Evolutionary conservation across 1,140 invertebrate species (phyloP).

Genomic region (Calephelis nemesis): DNA sequence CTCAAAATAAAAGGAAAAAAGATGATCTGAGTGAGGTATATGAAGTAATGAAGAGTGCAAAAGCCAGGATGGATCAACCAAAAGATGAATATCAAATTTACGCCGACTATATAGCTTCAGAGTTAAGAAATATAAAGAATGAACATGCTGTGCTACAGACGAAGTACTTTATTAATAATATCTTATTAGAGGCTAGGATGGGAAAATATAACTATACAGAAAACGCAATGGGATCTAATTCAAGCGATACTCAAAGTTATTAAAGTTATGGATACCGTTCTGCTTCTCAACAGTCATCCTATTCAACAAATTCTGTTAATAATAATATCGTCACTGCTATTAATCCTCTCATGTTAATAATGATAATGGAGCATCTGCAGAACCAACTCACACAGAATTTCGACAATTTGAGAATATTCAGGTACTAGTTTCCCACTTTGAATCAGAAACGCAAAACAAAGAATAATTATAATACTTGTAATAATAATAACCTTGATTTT

Average conservation of each 20-base stretch:
- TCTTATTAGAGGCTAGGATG: constrained; percentile 1
- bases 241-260: not conserved
- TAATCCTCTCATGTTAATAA: not conserved
- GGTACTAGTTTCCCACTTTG: not conserved
- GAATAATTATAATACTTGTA: too few species aligned
- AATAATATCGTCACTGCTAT: not conserved
- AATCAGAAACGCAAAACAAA: too few species aligned
- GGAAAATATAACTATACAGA: not conserved
- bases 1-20: too few species aligned
- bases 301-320: not conserved
- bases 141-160: too few species aligned
- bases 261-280: not conserved
- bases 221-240: not conserved
- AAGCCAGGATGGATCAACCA: constrained; percentile 20
- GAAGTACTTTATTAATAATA: not conserved
- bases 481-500: too few species aligned
- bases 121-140: not conserved
- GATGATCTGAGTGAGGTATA: too few species aligned
- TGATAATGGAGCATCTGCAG: not conserved
- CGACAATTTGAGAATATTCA: constrained; percentile 1
- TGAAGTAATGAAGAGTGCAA: constrained; percentile 21
- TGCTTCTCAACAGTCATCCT: not conserved
- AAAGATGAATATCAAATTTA: constrained; percentile 20
- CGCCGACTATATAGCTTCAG: constrained; percentile 14
- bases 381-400: not conserved